These are phyloP conservation scores for Ganaspis sp. DNA, from an alignment of 1,140 invertebrate species.

Conservation along the genomic window DNA sequence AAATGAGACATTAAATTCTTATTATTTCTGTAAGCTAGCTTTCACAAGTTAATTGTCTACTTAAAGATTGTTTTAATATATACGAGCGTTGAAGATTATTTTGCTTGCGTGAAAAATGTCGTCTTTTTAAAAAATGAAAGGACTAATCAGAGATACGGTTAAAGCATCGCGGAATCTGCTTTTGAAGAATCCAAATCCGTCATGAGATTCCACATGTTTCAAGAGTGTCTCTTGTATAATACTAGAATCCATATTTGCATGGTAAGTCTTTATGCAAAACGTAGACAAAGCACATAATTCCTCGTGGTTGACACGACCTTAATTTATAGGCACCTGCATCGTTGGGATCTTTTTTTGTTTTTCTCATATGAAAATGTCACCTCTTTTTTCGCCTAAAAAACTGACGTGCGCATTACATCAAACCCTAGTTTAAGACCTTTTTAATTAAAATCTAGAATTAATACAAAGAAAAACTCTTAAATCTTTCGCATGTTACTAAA, in stretches of 20 bases:
- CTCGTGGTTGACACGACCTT: slow-evolving; percentile 9
- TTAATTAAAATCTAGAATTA: too few relatives aligned
- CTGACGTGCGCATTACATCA: background rate
- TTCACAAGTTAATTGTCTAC: too few relatives aligned
- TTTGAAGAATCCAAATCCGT: background rate
- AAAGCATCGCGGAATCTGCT: background rate
- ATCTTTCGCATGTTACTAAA: too few relatives aligned
- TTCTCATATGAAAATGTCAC: background rate
- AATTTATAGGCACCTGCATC: slow-evolving; percentile 10
- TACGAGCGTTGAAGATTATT: too few relatives aligned
- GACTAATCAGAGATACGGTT: background rate
- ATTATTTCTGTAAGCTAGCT: too few relatives aligned
- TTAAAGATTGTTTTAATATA: too few relatives aligned
- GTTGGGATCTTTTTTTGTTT: slow-evolving; percentile 15
- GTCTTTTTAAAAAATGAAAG: background rate
- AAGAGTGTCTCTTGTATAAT: slow-evolving; percentile 11
- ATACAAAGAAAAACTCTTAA: too few relatives aligned
- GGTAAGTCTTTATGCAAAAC: slow-evolving; percentile 24
- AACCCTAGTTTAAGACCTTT: too few relatives aligned
- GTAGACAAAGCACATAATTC: slow-evolving; percentile 27
- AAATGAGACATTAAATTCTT: too few relatives aligned
- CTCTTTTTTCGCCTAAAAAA: background rate
- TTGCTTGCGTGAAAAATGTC: too few relatives aligned
- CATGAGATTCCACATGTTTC: slow-evolving; percentile 19
- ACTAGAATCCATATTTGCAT: background rate